phyloP scores from a whole-genome alignment of 2,888 invertebrate species.

The Tetragnatha montana region DNA sequence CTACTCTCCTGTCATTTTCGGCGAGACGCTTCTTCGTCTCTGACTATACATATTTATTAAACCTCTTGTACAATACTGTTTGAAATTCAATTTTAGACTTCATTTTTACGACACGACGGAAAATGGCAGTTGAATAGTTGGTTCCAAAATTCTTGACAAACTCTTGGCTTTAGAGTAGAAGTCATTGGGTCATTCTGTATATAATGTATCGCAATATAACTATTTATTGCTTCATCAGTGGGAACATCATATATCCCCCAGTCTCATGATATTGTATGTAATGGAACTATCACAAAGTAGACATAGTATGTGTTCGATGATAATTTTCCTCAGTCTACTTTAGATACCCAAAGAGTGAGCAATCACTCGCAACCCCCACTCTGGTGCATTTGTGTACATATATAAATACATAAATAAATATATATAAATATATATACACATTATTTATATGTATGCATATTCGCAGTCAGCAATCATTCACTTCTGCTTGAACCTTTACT shows the following conservation, averaged over 20 bases:
- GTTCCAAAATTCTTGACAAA: slow-evolving; percentile 20
- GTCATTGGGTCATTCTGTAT: slow-evolving; percentile 60
- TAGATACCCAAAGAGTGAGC: slow-evolving; percentile 46
- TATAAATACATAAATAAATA: slow-evolving; percentile 46
- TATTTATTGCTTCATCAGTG: slow-evolving; percentile 66
- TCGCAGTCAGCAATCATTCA: slow-evolving; percentile 69
- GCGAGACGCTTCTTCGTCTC: slow-evolving; percentile 12
- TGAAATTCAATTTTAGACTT: slow-evolving; percentile 37
- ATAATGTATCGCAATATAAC: slow-evolving; percentile 56
- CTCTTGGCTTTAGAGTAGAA: slow-evolving; percentile 40
- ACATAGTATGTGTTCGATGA: slow-evolving; percentile 65
- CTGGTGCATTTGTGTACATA: slow-evolving; percentile 65
- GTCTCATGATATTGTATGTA: slow-evolving; percentile 61
- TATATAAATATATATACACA: slow-evolving; percentile 51
- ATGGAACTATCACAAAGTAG: slow-evolving; percentile 64
- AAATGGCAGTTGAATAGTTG: slow-evolving; percentile 48
- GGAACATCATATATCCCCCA: slow-evolving; percentile 55
- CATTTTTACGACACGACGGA: slow-evolving; percentile 4
- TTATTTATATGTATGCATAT: slow-evolving; percentile 68
- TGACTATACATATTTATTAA: slow-evolving; percentile 38
- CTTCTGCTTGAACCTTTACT: slow-evolving; percentile 65
- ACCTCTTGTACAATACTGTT: slow-evolving; percentile 8
- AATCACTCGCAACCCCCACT: slow-evolving; percentile 39
- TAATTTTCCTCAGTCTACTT: slow-evolving; percentile 67
- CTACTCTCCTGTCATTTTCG: slow-evolving; percentile 55